Evolutionary conservation across 2,797 vertebrate genomes (phyloP).

Genomic region (Pogoniulus pusillus): DNA sequence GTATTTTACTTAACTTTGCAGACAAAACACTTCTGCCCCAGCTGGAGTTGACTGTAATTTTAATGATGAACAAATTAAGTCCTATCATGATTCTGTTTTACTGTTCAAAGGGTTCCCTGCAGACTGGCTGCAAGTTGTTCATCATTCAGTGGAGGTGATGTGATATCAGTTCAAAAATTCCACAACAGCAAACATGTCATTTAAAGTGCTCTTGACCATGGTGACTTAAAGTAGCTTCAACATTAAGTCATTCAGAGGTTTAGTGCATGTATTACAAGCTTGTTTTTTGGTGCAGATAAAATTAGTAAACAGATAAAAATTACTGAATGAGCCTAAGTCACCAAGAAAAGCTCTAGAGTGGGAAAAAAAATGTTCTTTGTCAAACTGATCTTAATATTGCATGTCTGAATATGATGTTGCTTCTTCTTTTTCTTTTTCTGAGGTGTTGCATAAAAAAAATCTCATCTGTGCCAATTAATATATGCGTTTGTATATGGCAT

Average conservation of each 20-base stretch:
- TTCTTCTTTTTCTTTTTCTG: not conserved
- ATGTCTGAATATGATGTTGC: not conserved
- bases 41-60: constrained; percentile 3
- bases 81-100: not conserved
- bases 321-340: not conserved
- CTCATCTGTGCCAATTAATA: not conserved
- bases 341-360: not conserved
- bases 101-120: not conserved
- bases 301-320: not conserved
- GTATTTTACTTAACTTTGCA: not conserved
- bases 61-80: constrained; percentile 36
- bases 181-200: not conserved
- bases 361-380: not conserved
- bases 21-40: not conserved
- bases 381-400: not conserved
- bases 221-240: not conserved
- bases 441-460: not conserved
- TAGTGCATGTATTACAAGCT: not conserved
- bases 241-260: not conserved
- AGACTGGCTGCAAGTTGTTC: constrained; percentile 6
- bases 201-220: constrained; percentile 3
- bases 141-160: not conserved
- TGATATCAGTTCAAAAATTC: constrained; percentile 8
- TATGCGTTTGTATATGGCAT: not conserved
- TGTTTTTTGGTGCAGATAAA: not conserved